Evolutionary conservation across 2,797 vertebrate species (phyloP).

Genomic region (Anableps anableps): DNA sequence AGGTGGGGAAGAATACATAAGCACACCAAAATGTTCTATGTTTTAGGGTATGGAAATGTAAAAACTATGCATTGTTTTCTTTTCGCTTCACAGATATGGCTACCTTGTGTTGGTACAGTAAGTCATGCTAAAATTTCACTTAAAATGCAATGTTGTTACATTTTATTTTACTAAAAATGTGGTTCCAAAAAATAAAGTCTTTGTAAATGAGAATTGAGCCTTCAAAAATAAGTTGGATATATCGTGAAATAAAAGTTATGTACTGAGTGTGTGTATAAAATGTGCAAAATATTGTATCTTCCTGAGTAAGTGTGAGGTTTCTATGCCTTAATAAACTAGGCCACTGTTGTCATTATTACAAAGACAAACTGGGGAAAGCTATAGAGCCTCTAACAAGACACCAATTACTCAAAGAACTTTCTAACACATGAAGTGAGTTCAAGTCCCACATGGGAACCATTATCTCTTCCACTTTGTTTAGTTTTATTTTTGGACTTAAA

Average conservation of each 20-base stretch:
- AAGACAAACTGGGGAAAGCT: slow-evolving; percentile 1
- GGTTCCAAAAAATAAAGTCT: neutral
- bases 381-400: slow-evolving; percentile 11
- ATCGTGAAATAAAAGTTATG: neutral
- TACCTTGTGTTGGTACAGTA: neutral
- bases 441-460: slow-evolving; percentile 8
- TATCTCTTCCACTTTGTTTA: slow-evolving; percentile 13
- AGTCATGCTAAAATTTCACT: neutral
- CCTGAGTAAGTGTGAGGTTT: neutral
- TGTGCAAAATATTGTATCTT: neutral
- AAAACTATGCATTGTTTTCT: neutral
- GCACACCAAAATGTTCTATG: too few species aligned
- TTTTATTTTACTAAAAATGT: neutral
- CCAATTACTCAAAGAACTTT: slow-evolving; percentile 16
- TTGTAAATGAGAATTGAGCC: neutral
- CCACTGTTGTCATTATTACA: slow-evolving; percentile 2
- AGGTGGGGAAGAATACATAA: too few species aligned
- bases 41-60: too few species aligned
- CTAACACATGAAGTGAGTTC: slow-evolving; percentile 7
- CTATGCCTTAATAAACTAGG: neutral
- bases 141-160: too few species aligned
- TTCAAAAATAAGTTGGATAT: neutral
- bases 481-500: slow-evolving; percentile 14
- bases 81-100: neutral
- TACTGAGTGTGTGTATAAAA: neutral